Conservation (phyloP, 2,113 vertebrate genomes). For the Tympanuchus pallidicinctus region DNA sequence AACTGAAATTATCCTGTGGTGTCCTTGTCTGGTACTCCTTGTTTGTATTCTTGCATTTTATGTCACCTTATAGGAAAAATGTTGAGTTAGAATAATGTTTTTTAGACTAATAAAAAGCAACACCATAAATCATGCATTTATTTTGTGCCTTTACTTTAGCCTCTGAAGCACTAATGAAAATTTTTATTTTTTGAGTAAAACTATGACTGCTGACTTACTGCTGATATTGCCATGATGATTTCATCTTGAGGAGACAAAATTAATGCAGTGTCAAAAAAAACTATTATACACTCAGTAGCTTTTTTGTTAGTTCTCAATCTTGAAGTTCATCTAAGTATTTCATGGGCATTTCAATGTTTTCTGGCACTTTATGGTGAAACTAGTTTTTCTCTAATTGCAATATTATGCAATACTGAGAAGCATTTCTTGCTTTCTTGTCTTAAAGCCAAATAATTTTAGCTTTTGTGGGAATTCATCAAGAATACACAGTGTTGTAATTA, state of each 20-base stretch:
- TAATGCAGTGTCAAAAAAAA: conserved; percentile 26
- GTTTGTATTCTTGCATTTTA: background rate
- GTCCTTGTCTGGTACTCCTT: background rate
- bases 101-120: background rate
- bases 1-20: background rate
- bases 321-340: conserved; percentile 15
- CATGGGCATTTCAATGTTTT: background rate
- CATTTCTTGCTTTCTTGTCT: background rate
- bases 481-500: background rate
- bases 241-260: background rate
- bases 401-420: background rate
- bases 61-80: background rate
- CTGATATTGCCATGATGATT: background rate
- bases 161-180: background rate
- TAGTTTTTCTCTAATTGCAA: background rate
- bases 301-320: background rate
- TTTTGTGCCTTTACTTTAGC: background rate
- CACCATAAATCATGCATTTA: background rate
- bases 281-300: conserved; percentile 6
- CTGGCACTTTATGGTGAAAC: background rate
- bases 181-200: background rate
- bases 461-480: background rate
- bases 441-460: background rate
- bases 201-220: background rate
- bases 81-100: background rate